A percentile compares a stretch with the other conserved stretches of the same genome.
phyloP scores from a whole-genome alignment of 2,888 invertebrate species.

The Rhorus exstirpatorius region DNA sequence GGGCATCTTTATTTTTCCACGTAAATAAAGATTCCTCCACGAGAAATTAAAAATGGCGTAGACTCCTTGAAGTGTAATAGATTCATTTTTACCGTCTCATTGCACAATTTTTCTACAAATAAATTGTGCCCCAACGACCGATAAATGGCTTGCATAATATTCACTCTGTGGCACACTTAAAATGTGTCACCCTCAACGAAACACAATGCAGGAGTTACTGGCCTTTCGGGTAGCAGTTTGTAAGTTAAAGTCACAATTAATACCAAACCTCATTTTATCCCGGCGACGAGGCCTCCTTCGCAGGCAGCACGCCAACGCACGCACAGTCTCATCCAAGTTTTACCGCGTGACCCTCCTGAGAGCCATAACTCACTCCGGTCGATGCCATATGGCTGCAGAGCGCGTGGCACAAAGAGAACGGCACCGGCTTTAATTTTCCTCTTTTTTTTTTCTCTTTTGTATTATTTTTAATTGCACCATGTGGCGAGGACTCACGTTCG shows the following conservation, averaged over 20 bases:
- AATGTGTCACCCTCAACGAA: neutral
- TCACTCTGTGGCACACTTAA: neutral
- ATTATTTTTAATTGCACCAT: constrained; percentile 84
- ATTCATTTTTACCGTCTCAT: no score
- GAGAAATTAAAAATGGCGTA: no score
- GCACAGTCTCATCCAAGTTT: neutral
- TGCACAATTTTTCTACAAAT: no score
- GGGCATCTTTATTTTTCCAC: no score
- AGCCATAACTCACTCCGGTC: constrained; percentile 54
- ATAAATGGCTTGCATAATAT: no score
- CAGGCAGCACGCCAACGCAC: constrained; percentile 35
- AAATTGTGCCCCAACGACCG: no score
- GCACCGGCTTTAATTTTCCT: constrained; percentile 73
- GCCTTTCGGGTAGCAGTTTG: neutral
- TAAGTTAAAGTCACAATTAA: constrained; percentile 7
- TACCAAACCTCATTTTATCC: constrained; percentile 35
- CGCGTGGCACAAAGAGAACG: constrained; percentile 81
- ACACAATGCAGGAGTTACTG: neutral
- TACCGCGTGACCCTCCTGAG: neutral
- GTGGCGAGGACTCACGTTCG: constrained; percentile 76
- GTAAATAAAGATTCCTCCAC: no score
- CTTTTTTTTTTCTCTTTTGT: constrained; percentile 57
- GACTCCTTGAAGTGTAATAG: no score
- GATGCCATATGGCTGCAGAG: constrained; percentile 80
- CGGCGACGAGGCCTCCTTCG: constrained; percentile 57